These are phyloP conservation scores for Antechinus flavipes DNA, from an alignment of 2,113 vertebrate species.

Conservation along the genomic window DNA sequence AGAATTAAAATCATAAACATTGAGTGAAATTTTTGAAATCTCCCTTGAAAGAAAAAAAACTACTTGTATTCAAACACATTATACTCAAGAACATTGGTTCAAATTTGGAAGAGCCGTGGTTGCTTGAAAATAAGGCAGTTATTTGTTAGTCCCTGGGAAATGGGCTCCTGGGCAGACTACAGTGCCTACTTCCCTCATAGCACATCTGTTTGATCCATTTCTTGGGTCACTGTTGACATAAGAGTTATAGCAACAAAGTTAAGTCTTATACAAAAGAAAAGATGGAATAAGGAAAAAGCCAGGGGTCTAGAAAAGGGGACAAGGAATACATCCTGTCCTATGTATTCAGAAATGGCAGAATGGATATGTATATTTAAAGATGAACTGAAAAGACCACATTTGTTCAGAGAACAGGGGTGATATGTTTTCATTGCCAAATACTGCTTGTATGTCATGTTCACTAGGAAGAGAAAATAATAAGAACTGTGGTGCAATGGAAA, in stretches of 20 bases:
- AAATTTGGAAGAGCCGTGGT: not conserved
- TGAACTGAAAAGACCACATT: constrained; percentile 10
- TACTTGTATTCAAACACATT: constrained; percentile 30
- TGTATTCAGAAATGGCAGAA: constrained; percentile 46
- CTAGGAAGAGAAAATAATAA: not conserved
- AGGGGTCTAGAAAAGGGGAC: not conserved
- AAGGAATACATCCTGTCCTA: not conserved
- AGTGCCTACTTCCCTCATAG: not conserved
- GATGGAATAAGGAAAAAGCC: not conserved
- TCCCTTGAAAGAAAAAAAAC: not conserved
- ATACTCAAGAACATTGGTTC: not conserved
- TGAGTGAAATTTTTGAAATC: not conserved
- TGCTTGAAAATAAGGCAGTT: not conserved
- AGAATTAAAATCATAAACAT: not conserved
- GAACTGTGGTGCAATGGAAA: not conserved
- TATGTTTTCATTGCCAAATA: not conserved
- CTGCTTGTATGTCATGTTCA: not conserved
- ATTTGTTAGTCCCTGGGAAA: not conserved
- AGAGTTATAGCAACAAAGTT: not conserved
- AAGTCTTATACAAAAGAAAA: not conserved
- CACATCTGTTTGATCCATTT: constrained; percentile 44
- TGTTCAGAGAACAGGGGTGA: constrained; percentile 18
- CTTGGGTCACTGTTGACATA: constrained; percentile 60
- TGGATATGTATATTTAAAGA: constrained; percentile 23
- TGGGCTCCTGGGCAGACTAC: not conserved